Conservation (phyloP, 2,797 vertebrate genomes). For the Brachyalestes nurse region DNA sequence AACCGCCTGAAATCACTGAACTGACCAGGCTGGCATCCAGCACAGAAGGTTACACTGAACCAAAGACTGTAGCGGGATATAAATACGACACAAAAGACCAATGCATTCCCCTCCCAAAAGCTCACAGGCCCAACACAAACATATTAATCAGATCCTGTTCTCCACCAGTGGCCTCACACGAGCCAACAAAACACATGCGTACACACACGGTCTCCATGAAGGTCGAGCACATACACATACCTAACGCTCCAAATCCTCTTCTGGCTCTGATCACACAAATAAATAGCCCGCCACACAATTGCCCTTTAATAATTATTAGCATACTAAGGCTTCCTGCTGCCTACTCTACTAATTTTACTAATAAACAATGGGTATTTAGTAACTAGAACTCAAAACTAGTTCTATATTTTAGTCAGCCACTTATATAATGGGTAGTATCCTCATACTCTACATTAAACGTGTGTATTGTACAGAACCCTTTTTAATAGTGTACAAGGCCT, state of each 20-base stretch:
- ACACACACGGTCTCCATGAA: not conserved
- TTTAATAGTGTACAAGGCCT: not conserved
- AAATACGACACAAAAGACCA: conserved; percentile 50
- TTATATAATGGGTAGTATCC: too few relatives aligned
- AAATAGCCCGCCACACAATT: too few relatives aligned
- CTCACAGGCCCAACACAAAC: conserved; percentile 38
- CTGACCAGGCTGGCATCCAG: conserved; percentile 36
- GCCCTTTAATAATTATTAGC: not conserved
- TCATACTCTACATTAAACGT: too few relatives aligned
- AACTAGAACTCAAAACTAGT: too few relatives aligned
- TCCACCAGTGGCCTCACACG: conserved; percentile 18
- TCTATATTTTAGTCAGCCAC: too few relatives aligned
- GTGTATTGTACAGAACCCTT: not conserved
- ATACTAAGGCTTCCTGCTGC: not conserved
- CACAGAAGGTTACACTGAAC: conserved; percentile 27
- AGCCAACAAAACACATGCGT: conserved; percentile 1
- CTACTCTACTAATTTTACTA: too few relatives aligned
- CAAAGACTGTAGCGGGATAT: conserved; percentile 23
- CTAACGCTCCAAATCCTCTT: not conserved
- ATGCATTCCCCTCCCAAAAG: conserved; percentile 16
- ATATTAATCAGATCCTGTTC: conserved; percentile 55
- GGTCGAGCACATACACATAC: not conserved
- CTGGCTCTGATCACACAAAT: not conserved
- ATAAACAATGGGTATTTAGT: too few relatives aligned
- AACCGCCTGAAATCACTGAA: conserved; percentile 69